Evolutionary conservation across 2,888 invertebrate genomes (phyloP).

Genomic region (Dorcus hopei): DNA sequence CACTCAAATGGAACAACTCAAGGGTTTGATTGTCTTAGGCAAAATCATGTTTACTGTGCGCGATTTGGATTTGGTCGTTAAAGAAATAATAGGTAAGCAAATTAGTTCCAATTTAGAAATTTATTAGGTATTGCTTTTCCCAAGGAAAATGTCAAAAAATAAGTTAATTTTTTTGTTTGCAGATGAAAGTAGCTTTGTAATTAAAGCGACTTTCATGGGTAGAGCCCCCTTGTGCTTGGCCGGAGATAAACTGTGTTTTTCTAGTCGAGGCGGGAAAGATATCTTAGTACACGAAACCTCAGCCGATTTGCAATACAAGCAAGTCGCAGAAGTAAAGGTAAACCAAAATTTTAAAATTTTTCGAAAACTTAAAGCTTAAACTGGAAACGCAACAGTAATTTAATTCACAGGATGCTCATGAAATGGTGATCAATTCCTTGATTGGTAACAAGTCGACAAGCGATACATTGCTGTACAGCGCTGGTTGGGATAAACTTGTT

Average conservation of each 20-base stretch:
- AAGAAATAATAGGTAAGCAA: constrained; percentile 56
- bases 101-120: too few species aligned
- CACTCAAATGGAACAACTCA: constrained; percentile 61
- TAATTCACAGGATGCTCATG: constrained; percentile 42
- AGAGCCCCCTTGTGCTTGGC: constrained; percentile 55
- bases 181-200: constrained; percentile 46
- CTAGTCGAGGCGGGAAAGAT: constrained; percentile 55
- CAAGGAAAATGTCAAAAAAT: too few species aligned
- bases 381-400: too few species aligned
- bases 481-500: constrained; percentile 51
- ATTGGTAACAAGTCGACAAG: constrained; percentile 39
- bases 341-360: too few species aligned
- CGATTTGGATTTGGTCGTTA: constrained; percentile 60
- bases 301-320: constrained; percentile 51
- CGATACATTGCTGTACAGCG: constrained; percentile 43
- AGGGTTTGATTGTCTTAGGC: constrained; percentile 56
- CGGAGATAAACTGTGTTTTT: constrained; percentile 50
- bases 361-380: too few species aligned
- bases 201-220: constrained; percentile 56
- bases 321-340: constrained; percentile 51
- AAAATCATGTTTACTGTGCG: constrained; percentile 60
- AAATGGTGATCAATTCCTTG: constrained; percentile 50
- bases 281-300: constrained; percentile 55
- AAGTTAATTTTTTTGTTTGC: too few species aligned
- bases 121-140: too few species aligned